Evolutionary conservation across 1,140 invertebrate genomes (phyloP).

Genomic region (Drosophila subpulchrella): DNA sequence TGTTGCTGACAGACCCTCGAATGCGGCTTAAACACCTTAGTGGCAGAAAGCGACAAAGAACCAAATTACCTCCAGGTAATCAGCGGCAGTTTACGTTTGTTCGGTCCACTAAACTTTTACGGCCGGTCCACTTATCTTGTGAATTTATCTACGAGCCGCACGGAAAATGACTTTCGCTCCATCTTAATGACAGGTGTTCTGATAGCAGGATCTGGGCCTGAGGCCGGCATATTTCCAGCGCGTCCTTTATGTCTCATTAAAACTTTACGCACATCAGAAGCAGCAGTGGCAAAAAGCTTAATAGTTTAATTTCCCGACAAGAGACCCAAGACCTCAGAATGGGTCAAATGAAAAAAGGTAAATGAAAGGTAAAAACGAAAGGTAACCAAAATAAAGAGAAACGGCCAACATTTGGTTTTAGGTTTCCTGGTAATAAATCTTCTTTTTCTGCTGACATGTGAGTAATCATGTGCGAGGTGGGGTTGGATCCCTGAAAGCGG

Average conservation of each 20-base stretch:
- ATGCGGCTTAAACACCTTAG: conserved; percentile 33
- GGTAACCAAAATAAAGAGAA: conserved; percentile 55
- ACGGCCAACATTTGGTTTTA: conserved; percentile 55
- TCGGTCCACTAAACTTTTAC: conserved; percentile 76
- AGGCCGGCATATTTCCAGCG: conserved; percentile 49
- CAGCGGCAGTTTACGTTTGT: conserved; percentile 73
- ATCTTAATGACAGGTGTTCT: conserved; percentile 54
- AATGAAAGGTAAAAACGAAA: conserved; percentile 42
- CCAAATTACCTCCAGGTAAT: conserved; percentile 62
- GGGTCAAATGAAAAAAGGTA: conserved; percentile 15
- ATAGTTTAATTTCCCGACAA: conserved; percentile 75
- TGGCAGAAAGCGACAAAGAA: conserved; percentile 15
- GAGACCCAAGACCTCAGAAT: conserved; percentile 15
- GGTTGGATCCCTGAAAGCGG: conserved; percentile 16
- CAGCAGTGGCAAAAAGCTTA: conserved; percentile 43
- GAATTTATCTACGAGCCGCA: conserved; percentile 45
- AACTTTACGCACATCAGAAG: conserved; percentile 56
- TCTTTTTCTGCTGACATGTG: conserved; percentile 54
- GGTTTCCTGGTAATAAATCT: conserved; percentile 61
- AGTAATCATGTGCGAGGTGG: conserved; percentile 32
- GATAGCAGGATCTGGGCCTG: conserved; percentile 23
- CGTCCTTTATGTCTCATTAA: conserved; percentile 73
- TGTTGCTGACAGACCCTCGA: conserved; percentile 69
- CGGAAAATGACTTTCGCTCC: conserved; percentile 46
- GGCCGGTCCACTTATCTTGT: conserved; percentile 56